Base-by-base conservation (phyloP, 2,888 invertebrate genomes). In the Diaprepes abbreviatus region DNA sequence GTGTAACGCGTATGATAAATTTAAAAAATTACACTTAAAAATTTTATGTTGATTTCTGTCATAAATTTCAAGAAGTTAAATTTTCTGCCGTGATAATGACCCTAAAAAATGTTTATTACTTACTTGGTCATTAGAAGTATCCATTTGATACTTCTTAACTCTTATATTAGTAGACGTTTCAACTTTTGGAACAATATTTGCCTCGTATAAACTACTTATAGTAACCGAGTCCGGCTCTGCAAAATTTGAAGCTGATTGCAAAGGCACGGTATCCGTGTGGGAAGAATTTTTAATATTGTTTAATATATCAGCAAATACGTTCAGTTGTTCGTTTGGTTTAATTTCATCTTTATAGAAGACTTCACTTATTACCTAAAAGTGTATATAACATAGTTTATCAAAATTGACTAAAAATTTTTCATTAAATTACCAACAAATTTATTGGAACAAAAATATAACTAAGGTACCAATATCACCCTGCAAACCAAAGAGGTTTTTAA, bases 261-360 rank as follows among this genome's bases (percentile, higher is more conserved):
- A 14, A 7, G 65, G 52, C 1, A 58, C 55, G 12, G 21, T 12
- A 21, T 31, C 33, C 33, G 43, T n/a, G 24, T 78, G 73, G 21
- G 69, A 69, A 0, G 80, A 76, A 73, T 81, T 82, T 69, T 81
- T 83, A 31, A 87, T 86, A 73, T 86, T 87, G 58, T 86, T 82
- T 57, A 87, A 79, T 38, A 88, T 79, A 76, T 88, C 87, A n/a
- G 81, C 79, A 66, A 87, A 86, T 0, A 87, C 82, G 72, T 82
- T 83, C 21, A 83, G 77, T 72, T 87, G 85, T 65, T 85, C 85
- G 66, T 79, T 81, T 1, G 84, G 82, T 71, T 82, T 82, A 12
- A 83, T 83, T 43, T 84, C 82, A 24, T 84, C 80, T 71, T 84
- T 84, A 65, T 85, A 83, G 64, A 79, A 81, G 4, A 82, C 82